These are phyloP conservation scores for Periphyllus acericola DNA, from an alignment of 2,888 invertebrate genomes.

Conservation along the genomic window DNA sequence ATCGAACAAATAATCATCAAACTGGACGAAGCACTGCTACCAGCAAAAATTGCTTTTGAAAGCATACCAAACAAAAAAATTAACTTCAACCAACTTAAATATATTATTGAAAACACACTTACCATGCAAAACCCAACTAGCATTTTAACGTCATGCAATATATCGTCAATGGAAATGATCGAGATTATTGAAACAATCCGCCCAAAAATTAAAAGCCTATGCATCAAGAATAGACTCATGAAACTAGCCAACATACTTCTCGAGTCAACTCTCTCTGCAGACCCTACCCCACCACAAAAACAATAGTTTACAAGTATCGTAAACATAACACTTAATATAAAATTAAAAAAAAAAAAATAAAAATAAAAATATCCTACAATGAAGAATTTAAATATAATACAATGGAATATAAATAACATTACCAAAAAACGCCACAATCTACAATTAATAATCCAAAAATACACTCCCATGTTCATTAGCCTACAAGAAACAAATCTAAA, in stretches of 20 bases:
- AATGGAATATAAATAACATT: constrained; percentile 1
- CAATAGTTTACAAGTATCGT: neutral
- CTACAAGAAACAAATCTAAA: too few relatives aligned
- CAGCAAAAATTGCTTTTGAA: neutral
- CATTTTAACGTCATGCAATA: neutral
- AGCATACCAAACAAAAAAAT: neutral
- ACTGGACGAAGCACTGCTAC: too few relatives aligned
- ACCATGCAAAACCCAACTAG: neutral
- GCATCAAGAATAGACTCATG: neutral
- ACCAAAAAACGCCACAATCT: neutral
- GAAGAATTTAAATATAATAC: constrained; percentile 9
- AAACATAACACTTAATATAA: neutral
- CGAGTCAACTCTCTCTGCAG: neutral
- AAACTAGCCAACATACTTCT: neutral
- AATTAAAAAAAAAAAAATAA: too few relatives aligned
- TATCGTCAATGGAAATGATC: constrained; percentile 2
- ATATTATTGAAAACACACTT: constrained; percentile 10
- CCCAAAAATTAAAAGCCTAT: neutral
- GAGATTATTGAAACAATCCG: neutral
- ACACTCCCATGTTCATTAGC: too few relatives aligned
- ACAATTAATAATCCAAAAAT: constrained; percentile 7
- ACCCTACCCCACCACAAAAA: neutral
- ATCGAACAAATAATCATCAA: constrained; percentile 10
- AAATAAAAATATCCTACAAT: neutral
- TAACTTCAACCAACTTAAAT: neutral